phyloP scores from a whole-genome alignment of 2,113 vertebrate genomes.

The Rhinopithecus roxellana region DNA sequence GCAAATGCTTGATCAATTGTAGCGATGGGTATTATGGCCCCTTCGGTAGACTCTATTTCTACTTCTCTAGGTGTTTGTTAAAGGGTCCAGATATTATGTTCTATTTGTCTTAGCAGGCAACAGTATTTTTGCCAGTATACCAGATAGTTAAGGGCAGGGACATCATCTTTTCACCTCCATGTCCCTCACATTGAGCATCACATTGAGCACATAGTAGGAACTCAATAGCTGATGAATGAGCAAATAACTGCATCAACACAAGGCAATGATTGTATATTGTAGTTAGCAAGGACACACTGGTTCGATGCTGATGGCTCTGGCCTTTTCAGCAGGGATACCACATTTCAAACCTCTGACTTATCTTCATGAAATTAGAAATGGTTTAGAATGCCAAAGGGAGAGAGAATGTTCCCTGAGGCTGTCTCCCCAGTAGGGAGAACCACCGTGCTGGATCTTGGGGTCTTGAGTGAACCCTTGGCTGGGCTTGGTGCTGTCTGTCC shows the following conservation, averaged over 20 bases:
- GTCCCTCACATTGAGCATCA: neutral
- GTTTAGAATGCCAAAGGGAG: neutral
- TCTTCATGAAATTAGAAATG: neutral
- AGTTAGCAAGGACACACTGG: neutral
- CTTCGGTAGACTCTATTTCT: neutral
- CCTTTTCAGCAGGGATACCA: neutral
- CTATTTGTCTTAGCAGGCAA: neutral
- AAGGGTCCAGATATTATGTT: neutral
- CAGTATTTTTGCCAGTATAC: neutral
- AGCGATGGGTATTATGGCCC: neutral
- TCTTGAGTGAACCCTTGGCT: neutral
- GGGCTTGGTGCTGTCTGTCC: neutral
- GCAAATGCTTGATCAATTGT: neutral
- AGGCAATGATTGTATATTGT: neutral
- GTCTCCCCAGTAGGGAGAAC: neutral
- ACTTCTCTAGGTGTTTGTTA: neutral
- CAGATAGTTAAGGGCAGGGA: neutral
- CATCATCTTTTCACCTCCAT: neutral
- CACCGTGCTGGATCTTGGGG: neutral
- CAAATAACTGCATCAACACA: neutral
- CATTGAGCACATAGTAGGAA: neutral
- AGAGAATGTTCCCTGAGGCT: neutral
- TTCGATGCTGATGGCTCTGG: neutral
- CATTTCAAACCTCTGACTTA: conserved; percentile 35
- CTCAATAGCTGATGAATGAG: neutral